Percentiles rank a stretch among this genome's conserved stretches.
Evolutionary conservation across 2,797 vertebrate species (phyloP).

Genomic region (Cichlasoma orientale): DNA sequence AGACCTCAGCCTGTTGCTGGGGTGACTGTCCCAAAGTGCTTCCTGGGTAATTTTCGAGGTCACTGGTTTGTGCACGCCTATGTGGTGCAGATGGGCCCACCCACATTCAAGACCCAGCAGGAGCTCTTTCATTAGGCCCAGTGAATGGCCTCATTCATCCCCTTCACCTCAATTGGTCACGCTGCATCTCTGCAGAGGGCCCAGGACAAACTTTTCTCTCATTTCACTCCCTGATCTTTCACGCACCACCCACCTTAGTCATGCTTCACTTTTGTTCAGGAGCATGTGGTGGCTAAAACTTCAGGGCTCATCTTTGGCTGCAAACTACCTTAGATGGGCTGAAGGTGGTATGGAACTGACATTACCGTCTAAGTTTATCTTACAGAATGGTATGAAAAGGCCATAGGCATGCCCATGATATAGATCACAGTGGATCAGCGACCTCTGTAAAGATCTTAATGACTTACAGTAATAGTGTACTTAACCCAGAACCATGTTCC

Average conservation of each 20-base stretch:
- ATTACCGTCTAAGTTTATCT: slow-evolving; percentile 19
- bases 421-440: background rate
- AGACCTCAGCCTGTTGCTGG: slow-evolving; percentile 81
- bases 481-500: background rate
- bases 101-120: slow-evolving; percentile 80
- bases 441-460: slow-evolving; percentile 10
- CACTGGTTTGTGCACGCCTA: slow-evolving; percentile 85
- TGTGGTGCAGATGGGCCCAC: slow-evolving; percentile 82
- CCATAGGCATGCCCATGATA: background rate
- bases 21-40: slow-evolving; percentile 83
- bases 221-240: slow-evolving; percentile 65
- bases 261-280: slow-evolving; percentile 71
- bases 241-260: slow-evolving; percentile 77
- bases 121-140: slow-evolving; percentile 80
- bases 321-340: slow-evolving; percentile 21
- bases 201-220: slow-evolving; percentile 80
- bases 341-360: slow-evolving; percentile 31
- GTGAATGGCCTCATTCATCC: slow-evolving; percentile 84
- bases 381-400: slow-evolving; percentile 8
- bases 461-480: background rate
- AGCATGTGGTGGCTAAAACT: slow-evolving; percentile 57
- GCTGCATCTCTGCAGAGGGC: slow-evolving; percentile 73
- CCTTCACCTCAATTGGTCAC: slow-evolving; percentile 81
- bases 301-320: slow-evolving; percentile 41
- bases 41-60: slow-evolving; percentile 87